phyloP scores from a whole-genome alignment of 2,797 vertebrate genomes.

The Squalus acanthias region DNA sequence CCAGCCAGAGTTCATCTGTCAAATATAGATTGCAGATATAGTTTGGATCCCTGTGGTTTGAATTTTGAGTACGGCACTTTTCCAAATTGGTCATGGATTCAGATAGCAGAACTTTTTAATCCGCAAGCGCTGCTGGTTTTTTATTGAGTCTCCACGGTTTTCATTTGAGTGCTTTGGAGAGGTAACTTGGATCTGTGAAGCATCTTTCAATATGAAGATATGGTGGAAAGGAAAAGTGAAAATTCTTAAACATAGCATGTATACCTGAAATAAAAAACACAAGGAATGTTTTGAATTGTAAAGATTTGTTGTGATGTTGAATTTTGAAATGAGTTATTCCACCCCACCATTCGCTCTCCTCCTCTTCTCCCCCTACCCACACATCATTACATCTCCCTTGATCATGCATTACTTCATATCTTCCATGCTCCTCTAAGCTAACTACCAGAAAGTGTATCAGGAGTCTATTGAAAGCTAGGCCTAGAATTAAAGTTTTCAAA shows the following conservation, averaged over 20 bases:
- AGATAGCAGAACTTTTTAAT: neutral
- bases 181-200: neutral
- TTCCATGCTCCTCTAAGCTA: too few relatives aligned
- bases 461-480: neutral
- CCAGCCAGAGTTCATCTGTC: neutral
- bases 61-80: neutral
- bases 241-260: neutral
- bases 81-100: neutral
- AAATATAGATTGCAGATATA: neutral
- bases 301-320: neutral
- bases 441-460: neutral
- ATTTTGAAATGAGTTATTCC: neutral
- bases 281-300: neutral
- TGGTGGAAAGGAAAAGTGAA: neutral
- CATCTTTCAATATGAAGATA: neutral
- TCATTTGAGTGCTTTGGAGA: neutral
- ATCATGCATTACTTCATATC: neutral
- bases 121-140: neutral
- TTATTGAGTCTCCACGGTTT: neutral
- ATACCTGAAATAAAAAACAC: neutral
- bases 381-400: neutral
- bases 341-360: too few relatives aligned
- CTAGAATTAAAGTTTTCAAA: neutral
- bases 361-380: neutral
- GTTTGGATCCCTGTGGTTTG: neutral